Evolutionary conservation across 2,888 invertebrate genomes (phyloP), one percentile per base, ranked within the genome.

Genomic region (Drosophila lutescens): DNA sequence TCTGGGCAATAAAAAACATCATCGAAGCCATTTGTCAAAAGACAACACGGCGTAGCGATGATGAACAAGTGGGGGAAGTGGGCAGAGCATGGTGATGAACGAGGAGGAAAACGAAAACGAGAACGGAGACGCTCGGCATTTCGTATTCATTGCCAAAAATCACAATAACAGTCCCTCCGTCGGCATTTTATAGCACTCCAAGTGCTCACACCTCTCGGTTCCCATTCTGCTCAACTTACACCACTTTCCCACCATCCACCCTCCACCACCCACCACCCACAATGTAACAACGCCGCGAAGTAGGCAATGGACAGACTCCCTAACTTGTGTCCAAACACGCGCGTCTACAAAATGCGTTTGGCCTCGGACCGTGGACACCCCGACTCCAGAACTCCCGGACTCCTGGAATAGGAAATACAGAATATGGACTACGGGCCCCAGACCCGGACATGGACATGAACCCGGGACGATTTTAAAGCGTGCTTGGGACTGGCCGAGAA

Each of bases 101-200:
- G 55, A 10, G 53, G 47, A 49, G 30, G 30, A 7, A 30, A 34
- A 34, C 46, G 57, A 47, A 57, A 72, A 66, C 62, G 73, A 66
- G 63, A 57, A 51, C 51, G 56, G 53, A 62, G 62, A 56, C 55
- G 68, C 46, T 46, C 56, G 66, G 68, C 76, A 86, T 85, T 85
- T 86, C 76, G 80, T 86, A 85, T 85, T 85, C 85, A 85, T 85
- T 86, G 85, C 85, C 82, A 85, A 82, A 86, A 85, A 85, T 85
- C 85, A 86, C 82, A 84, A 86, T 80, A 83, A 78, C 80, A 74
- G 65, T 34, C 47, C 23, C 38, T 58, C 34, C 23, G 38, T 23
- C 41, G 65, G 67, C 59, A 44, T 74, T 66, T 66, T 66, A 66
- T 66, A 34, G 65, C 65, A 66, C 65, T 66, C 46, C 26, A 66